Evolutionary conservation across 1,140 invertebrate genomes (phyloP).

Genomic region (Brachionus sp.): DNA sequence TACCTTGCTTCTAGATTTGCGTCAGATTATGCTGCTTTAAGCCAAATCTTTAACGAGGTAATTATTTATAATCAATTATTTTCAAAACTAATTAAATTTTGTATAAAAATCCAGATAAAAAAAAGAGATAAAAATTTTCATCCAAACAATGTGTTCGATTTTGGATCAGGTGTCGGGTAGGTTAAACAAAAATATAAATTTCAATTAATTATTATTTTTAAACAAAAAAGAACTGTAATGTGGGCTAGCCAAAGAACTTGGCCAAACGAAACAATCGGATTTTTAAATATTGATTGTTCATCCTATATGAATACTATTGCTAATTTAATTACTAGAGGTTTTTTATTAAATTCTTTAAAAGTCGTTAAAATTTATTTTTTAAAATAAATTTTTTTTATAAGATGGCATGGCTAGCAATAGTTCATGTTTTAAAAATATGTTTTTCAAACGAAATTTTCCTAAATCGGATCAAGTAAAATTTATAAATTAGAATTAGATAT

Average conservation of each 20-base stretch:
- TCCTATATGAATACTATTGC: slow-evolving; percentile 23
- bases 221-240: background rate
- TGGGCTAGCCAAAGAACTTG: slow-evolving; percentile 13
- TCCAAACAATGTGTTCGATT: slow-evolving; percentile 20
- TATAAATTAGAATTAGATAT: background rate
- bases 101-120: slow-evolving; percentile 33
- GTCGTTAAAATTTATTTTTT: too few relatives aligned
- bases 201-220: background rate
- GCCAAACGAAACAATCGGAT: background rate
- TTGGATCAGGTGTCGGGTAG: slow-evolving; percentile 39
- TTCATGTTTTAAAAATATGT: background rate
- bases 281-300: slow-evolving; percentile 8
- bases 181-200: background rate
- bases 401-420: background rate
- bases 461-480: background rate
- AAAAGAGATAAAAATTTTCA: slow-evolving; percentile 17
- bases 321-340: slow-evolving; percentile 2
- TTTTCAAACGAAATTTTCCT: slow-evolving; percentile 35
- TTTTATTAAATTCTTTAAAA: background rate
- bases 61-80: background rate
- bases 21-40: slow-evolving; percentile 32
- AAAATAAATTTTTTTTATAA: background rate
- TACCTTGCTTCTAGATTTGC: slow-evolving; percentile 28
- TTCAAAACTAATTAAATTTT: background rate
- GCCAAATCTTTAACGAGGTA: slow-evolving; percentile 36